A percentile compares a stretch with the other conserved stretches of the same genome.
Conservation (phyloP, 35 echinoderm and acorn worm genomes). For the Eucidaris tribuloides region DNA sequence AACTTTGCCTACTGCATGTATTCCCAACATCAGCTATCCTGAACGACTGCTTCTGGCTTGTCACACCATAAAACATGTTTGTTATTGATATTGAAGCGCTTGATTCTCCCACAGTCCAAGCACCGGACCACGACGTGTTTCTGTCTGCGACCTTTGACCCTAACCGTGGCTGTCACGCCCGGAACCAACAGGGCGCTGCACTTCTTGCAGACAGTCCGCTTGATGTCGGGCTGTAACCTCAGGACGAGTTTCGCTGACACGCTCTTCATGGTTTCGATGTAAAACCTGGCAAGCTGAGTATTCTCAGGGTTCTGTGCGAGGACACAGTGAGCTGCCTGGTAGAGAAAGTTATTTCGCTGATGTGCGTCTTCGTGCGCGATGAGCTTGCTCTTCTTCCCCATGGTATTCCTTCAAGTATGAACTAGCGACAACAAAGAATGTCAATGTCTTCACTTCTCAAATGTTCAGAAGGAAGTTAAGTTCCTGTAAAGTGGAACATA, state of each 20-base stretch:
- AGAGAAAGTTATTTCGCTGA: constrained; percentile 17
- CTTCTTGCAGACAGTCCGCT: constrained; percentile 89
- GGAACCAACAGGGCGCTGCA: constrained; percentile 83
- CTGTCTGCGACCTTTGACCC: constrained; percentile 80
- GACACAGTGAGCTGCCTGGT: constrained; percentile 64
- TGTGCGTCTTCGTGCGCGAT: not conserved
- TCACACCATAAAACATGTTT: constrained; percentile 73
- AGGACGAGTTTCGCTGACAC: constrained; percentile 62
- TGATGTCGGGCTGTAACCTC: constrained; percentile 75
- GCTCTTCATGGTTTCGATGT: constrained; percentile 71
- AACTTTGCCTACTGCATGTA: no score
- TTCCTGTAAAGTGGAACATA: no score
- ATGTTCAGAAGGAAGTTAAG: no score
- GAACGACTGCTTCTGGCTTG: constrained; percentile 49
- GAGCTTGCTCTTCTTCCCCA: not conserved
- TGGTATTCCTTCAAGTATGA: not conserved
- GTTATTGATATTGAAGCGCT: constrained; percentile 61
- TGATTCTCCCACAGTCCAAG: constrained; percentile 66
- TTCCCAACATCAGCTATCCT: no score
- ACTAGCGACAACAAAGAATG: no score
- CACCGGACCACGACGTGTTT: constrained; percentile 78
- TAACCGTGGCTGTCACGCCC: constrained; percentile 79
- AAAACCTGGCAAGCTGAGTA: constrained; percentile 67
- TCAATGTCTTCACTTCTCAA: no score
- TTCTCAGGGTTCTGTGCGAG: constrained; percentile 71